Base-by-base conservation (phyloP, 2,888 invertebrate species). In the Diaprepes abbreviatus region DNA sequence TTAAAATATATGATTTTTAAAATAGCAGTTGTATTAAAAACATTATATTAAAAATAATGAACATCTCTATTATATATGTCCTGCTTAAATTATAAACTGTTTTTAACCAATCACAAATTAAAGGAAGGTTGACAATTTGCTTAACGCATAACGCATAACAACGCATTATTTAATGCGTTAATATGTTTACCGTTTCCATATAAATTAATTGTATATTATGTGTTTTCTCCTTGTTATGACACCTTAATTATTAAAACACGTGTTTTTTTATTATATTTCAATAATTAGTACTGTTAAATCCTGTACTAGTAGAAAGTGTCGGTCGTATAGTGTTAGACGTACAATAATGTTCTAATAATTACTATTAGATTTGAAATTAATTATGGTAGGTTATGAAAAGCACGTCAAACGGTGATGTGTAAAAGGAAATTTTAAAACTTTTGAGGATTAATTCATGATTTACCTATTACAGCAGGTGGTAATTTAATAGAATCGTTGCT, bases 341-440 rank as follows among this genome's bases (percentile, higher is more conserved):
- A 57, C 69, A 38, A 50, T 69, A 69, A 69, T 68, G 48, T 68
- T 50, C 43, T 57, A 63, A 68, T 69, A 63, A 69, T 69, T 64
- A 45, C 52, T 64, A 69, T 69, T 64, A 69, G 43, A 69, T 64
- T 43, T 40, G 58, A 63, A 63, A 69, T 69, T 69, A 69, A 69
- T 69, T 69, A 64, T 59, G 38, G 31, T 21, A 38, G 59, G 59
- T 52, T 66, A 19, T 66, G 40, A 60, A 40, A 50, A 59, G 40
- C 59, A 60, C 66, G 48, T 60, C 66, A 57, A 43, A 57, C 57
- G 10, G 33, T 57, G 65, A 65, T 55, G 65, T 57, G 24, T 24
- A 48, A 57, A 43, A 65, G 38, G 64, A 35, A 48, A 48, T 48
- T 65, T 65, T 21, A 14, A 38, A 45, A 65, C 57, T 35, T 45